These are phyloP conservation scores for Alethe diademata DNA, from an alignment of 2,113 vertebrate species.

Conservation along the genomic window DNA sequence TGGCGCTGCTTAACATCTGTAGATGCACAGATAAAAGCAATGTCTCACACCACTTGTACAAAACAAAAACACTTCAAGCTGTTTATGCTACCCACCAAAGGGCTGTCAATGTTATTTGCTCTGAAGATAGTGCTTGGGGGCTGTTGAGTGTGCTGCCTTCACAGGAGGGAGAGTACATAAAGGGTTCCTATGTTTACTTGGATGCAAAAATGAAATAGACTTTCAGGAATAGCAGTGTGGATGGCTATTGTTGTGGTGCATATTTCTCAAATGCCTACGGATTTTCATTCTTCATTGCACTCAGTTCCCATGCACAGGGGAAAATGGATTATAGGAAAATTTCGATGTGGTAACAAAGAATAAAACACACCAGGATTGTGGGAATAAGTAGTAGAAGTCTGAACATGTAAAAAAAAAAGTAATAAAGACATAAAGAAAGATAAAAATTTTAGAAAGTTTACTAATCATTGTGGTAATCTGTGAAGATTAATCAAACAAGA, in stretches of 20 bases:
- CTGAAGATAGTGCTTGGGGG: neutral
- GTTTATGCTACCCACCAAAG: neutral
- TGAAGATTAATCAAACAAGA: neutral
- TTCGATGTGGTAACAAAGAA: neutral
- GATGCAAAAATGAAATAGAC: neutral
- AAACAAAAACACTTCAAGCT: slow-evolving; percentile 16
- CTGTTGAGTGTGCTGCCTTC: neutral
- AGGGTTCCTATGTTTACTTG: neutral
- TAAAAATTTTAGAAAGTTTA: neutral
- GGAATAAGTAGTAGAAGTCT: neutral
- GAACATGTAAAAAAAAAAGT: neutral
- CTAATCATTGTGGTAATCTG: neutral
- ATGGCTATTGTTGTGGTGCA: neutral
- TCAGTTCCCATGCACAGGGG: neutral
- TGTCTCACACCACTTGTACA: neutral
- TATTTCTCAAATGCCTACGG: neutral
- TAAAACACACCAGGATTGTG: neutral
- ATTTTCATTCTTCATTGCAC: neutral
- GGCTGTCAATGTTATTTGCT: slow-evolving; percentile 26
- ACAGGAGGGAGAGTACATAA: neutral
- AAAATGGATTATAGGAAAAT: neutral
- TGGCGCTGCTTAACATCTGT: slow-evolving; percentile 33
- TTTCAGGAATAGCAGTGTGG: neutral
- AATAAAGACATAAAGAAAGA: neutral
- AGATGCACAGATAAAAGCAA: slow-evolving; percentile 28